Percentiles rank a stretch among this genome's conserved stretches.
phyloP scores from a whole-genome alignment of 2,113 vertebrate genomes.

The Fukomys damarensis region DNA sequence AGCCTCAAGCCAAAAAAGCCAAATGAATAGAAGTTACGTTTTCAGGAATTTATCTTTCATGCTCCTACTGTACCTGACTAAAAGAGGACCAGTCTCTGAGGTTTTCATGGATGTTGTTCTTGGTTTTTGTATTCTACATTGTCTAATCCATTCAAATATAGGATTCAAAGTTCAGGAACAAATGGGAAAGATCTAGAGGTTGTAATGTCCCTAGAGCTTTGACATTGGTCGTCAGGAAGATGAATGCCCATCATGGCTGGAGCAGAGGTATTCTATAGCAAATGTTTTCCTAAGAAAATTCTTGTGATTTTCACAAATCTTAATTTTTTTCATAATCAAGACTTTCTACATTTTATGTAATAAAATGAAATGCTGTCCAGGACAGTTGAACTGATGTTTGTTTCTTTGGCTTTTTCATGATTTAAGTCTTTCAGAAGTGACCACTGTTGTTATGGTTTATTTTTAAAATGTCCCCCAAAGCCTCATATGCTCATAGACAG shows the following conservation, averaged over 20 bases:
- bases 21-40: conserved; percentile 43
- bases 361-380: conserved; percentile 53
- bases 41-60: neutral
- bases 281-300: conserved; percentile 41
- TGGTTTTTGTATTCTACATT: conserved; percentile 37
- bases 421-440: neutral
- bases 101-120: conserved; percentile 16
- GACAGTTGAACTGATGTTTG: neutral
- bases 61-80: neutral
- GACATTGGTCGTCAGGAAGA: neutral
- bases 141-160: neutral
- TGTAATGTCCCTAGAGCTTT: neutral
- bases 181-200: neutral
- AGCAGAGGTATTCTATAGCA: neutral
- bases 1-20: conserved; percentile 25
- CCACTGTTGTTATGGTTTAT: neutral
- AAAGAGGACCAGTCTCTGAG: neutral
- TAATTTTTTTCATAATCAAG: conserved; percentile 35
- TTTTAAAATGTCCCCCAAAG: neutral
- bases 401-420: neutral
- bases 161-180: neutral
- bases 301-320: conserved; percentile 31
- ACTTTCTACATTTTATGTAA: conserved; percentile 65
- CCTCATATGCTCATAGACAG: neutral
- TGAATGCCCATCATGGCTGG: neutral